phyloP scores from a whole-genome alignment of 1,140 invertebrate species.

The Euschistus heros region DNA sequence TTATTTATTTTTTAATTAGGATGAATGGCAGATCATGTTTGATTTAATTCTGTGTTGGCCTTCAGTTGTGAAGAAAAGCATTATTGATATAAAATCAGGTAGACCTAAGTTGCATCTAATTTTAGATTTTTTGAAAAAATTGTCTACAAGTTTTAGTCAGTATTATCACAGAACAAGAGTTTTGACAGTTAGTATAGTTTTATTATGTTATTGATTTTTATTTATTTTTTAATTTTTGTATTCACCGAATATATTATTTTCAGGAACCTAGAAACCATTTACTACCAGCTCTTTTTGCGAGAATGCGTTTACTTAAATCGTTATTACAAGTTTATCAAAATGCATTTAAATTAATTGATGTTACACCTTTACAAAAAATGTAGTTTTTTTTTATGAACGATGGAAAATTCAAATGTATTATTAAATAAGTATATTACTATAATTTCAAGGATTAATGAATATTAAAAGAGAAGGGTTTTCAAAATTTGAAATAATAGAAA shows the following conservation, averaged over 20 bases:
- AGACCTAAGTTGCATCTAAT: conserved; percentile 45
- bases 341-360: conserved; percentile 35
- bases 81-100: conserved; percentile 38
- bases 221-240: not conserved
- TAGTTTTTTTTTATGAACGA: not conserved
- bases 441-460: too few species aligned
- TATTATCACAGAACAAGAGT: conserved; percentile 58
- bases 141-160: conserved; percentile 53
- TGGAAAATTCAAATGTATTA: not conserved
- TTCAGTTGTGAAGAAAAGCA: conserved; percentile 41
- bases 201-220: conserved; percentile 19
- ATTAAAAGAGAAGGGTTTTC: too few species aligned
- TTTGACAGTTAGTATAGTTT: conserved; percentile 43
- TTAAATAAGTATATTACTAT: too few species aligned
- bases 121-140: conserved; percentile 46
- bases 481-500: too few species aligned
- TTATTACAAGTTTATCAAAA: conserved; percentile 49
- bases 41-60: conserved; percentile 51
- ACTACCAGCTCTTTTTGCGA: conserved; percentile 48
- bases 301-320: conserved; percentile 52
- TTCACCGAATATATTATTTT: conserved; percentile 24
- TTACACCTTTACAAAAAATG: conserved; percentile 5
- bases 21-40: conserved; percentile 59
- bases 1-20: conserved; percentile 37
- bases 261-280: conserved; percentile 51